Evolutionary conservation across 2,888 invertebrate genomes (phyloP).

Genomic region (Plutella xylostella): DNA sequence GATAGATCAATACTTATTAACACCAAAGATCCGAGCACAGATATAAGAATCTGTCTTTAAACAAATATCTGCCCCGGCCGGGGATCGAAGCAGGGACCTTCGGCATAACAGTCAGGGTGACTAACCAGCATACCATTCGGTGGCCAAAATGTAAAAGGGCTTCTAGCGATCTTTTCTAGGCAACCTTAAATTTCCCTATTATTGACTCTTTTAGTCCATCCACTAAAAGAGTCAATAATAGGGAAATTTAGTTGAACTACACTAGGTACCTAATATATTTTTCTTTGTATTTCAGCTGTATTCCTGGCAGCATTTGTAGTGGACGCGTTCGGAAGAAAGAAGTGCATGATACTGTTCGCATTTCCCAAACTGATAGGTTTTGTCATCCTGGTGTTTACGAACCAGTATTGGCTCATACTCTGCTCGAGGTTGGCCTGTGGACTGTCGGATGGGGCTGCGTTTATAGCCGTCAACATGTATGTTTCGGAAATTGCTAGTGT

Average conservation of each 20-base stretch:
- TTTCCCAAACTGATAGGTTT: conserved; percentile 21
- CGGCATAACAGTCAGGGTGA: no score
- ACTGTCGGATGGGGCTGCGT: conserved; percentile 14
- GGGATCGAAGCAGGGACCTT: no score
- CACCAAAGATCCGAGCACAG: background rate
- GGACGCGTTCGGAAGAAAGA: conserved; percentile 21
- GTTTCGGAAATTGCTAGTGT: conserved; percentile 28
- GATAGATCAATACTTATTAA: background rate
- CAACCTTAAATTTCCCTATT: background rate
- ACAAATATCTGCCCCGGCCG: no score
- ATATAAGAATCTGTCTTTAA: no score
- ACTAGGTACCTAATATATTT: background rate
- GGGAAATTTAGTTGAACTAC: background rate
- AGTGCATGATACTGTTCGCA: conserved; percentile 13
- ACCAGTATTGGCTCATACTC: conserved; percentile 25
- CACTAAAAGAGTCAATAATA: background rate
- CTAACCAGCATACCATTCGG: no score
- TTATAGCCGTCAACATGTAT: conserved; percentile 23
- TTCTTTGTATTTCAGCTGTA: background rate
- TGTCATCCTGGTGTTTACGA: conserved; percentile 21
- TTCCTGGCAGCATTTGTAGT: conserved; percentile 1
- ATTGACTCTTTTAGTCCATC: background rate
- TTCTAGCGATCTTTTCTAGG: background rate
- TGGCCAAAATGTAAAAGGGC: background rate
- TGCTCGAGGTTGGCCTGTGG: conserved; percentile 20